Conservation (phyloP, 2,113 vertebrate genomes). For the Lycocorax pyrrhopterus region DNA sequence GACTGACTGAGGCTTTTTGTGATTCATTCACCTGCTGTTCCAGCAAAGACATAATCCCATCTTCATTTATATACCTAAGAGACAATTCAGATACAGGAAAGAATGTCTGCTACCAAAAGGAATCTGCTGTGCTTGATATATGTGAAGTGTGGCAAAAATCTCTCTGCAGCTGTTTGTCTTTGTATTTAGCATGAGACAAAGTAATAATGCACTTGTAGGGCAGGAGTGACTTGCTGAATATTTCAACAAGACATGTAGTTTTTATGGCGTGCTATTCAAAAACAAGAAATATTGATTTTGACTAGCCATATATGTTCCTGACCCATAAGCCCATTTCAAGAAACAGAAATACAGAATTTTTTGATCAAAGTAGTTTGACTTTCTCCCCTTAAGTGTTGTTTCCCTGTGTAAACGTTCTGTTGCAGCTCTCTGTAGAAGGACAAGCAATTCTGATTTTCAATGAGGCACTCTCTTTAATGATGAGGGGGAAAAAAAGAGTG, state of each 20-base stretch:
- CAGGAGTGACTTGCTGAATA: neutral
- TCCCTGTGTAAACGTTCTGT: neutral
- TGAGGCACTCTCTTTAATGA: neutral
- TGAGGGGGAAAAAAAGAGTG: neutral
- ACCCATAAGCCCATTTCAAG: neutral
- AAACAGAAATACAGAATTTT: neutral
- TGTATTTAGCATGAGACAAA: constrained; percentile 10
- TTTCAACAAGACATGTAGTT: constrained; percentile 8
- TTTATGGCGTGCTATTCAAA: neutral
- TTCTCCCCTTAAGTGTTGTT: neutral
- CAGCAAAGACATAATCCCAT: constrained; percentile 42
- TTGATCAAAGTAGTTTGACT: neutral
- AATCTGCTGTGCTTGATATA: constrained; percentile 14
- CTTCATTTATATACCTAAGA: constrained; percentile 48
- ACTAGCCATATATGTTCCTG: neutral
- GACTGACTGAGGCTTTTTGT: constrained; percentile 35
- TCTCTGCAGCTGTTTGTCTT: constrained; percentile 29
- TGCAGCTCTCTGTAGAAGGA: neutral
- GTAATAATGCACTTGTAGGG: neutral
- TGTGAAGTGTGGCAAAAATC: constrained; percentile 2
- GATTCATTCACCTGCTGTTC: constrained; percentile 53
- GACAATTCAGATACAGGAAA: neutral
- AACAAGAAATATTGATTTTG: neutral
- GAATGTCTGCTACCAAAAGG: neutral
- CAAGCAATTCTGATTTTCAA: neutral